Percentiles rank a stretch among this genome's conserved stretches.
Conservation (phyloP, 2,797 vertebrate species). For the Spondyliosoma cantharus region DNA sequence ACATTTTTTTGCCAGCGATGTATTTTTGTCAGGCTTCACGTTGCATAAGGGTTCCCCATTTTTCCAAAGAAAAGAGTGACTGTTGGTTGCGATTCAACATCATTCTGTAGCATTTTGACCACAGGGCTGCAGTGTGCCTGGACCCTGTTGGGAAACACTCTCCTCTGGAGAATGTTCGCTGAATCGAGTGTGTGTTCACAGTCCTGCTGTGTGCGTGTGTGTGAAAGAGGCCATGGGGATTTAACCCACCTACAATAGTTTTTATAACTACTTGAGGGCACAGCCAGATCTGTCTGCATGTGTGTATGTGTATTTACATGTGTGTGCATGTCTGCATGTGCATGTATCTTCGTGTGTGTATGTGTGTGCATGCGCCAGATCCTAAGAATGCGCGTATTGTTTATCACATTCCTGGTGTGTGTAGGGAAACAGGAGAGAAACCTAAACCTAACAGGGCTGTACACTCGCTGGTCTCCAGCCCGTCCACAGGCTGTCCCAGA, state of each 20-base stretch:
- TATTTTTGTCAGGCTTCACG: conserved; percentile 24
- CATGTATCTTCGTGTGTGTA: neutral
- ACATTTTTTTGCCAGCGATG: conserved; percentile 9
- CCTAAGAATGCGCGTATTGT: conserved; percentile 79
- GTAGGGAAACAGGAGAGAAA: conserved; percentile 72
- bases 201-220: conserved; percentile 51
- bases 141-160: conserved; percentile 66
- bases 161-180: conserved; percentile 51
- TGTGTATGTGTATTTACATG: neutral
- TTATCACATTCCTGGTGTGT: conserved; percentile 77
- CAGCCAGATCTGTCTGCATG: conserved; percentile 35
- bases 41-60: conserved; percentile 52
- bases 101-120: conserved; percentile 64
- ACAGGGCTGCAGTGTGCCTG: conserved; percentile 58
- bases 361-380: conserved; percentile 43
- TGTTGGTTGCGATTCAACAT: conserved; percentile 64
- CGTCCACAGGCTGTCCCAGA: conserved; percentile 78
- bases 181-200: conserved; percentile 66
- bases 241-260: conserved; percentile 59
- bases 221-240: conserved; percentile 29
- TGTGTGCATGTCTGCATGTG: conserved; percentile 11
- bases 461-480: conserved; percentile 63
- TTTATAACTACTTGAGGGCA: conserved; percentile 51
- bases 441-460: conserved; percentile 67
- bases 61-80: conserved; percentile 64